A percentile compares a stretch with the other conserved stretches of the same genome.
Conservation (phyloP, 2,113 vertebrate genomes). For the Oenanthe melanoleuca region DNA sequence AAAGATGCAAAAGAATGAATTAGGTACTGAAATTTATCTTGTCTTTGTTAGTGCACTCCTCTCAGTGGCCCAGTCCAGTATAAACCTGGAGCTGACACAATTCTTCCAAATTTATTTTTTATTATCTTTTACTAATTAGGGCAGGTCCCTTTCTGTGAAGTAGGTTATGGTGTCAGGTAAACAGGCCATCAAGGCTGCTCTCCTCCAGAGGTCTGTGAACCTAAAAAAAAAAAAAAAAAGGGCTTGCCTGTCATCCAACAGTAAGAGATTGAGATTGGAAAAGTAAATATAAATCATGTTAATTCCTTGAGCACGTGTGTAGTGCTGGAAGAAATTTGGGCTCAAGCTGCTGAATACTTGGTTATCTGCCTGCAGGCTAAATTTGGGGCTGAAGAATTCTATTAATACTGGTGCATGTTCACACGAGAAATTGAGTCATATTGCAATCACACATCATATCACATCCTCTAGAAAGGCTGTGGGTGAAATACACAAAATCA, state of each 20-base stretch:
- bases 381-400: background rate
- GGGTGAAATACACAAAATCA: background rate
- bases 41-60: background rate
- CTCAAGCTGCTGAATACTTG: background rate
- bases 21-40: background rate
- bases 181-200: background rate
- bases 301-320: background rate
- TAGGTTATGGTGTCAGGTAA: background rate
- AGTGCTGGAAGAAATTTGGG: background rate
- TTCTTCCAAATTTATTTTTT: background rate
- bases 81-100: background rate
- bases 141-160: background rate
- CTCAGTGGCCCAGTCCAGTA: background rate
- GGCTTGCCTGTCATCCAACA: background rate
- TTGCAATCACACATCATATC: background rate
- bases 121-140: background rate
- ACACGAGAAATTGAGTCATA: background rate
- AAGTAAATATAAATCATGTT: accelerated
- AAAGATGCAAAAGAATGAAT: background rate
- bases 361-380: background rate
- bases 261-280: background rate
- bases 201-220: background rate
- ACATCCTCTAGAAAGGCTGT: background rate
- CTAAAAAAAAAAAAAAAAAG: background rate
- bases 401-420: background rate